Base-by-base conservation (phyloP, 2,797 vertebrate species). In the Sarcophilus harrisii region DNA sequence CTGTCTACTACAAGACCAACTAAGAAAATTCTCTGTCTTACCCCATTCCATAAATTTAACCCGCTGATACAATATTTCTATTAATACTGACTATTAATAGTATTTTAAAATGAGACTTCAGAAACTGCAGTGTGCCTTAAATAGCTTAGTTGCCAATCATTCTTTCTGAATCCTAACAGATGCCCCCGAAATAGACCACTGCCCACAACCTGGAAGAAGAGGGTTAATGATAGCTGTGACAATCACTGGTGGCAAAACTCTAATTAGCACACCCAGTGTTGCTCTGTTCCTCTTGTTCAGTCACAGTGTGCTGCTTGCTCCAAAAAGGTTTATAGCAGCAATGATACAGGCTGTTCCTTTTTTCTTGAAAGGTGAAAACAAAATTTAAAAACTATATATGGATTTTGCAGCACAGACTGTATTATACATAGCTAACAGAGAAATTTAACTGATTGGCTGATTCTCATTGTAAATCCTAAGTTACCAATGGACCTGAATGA, bases 231-330 rank as follows among this genome's bases (percentile, higher is more conserved):
- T 66, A 96, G 96, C 97, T 97, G 89, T 95, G 97, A 97, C 97
- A 97, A 98, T 96, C 96, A 97, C 94, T 97, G 92, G 94, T 98
- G 96, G 97, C 97, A 98, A 98, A 97, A 98, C 97, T 98, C 97
- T 98, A 98, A 98, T 98, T 98, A 98, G 97, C 49, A 12, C 57
- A 95, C 94, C 91, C 91, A 95, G 52, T 96, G 90, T 66, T 58
- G 96, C 95, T 96, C 94, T 96, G 98, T 92, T 96, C 97, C 97
- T 91, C 58, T 59, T 89, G 57, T 96, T 96, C 97, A 94, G 98
- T 98, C 97, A 90, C 94, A 52, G 45, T 94, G 97, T 93, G 96
- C 93, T 95, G 96, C 92, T 95, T 98, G 97, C 96, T 98, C 97
- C 96, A 96, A 95, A 94, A 81, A 96, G 97, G 1, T 45, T 97